Evolutionary conservation across 30 jellyfish, hydroid and myxozoan species (phyloP).

Genomic region (Turritopsis dohrnii): DNA sequence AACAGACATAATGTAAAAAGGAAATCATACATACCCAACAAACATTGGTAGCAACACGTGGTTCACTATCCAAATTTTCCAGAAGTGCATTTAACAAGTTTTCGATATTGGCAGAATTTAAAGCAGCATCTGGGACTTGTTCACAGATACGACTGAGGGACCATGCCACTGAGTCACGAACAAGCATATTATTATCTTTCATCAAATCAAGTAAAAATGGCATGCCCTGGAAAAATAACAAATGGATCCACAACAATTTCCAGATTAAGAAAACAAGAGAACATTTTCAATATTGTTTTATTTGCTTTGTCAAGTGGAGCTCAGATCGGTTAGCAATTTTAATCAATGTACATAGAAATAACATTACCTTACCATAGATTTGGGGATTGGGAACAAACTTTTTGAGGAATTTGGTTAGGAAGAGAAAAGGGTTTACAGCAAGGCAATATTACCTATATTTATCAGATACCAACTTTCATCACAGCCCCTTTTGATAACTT

Average conservation of each 20-base stretch:
- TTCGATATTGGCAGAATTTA: constrained; percentile 56
- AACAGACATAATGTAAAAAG: background rate
- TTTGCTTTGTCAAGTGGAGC: background rate
- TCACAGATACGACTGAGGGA: constrained; percentile 88
- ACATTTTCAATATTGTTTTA: background rate
- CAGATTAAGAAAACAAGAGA: background rate
- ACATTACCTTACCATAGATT: background rate
- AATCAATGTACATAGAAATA: background rate
- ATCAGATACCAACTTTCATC: background rate
- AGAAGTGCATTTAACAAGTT: constrained; percentile 56
- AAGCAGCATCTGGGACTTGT: constrained; percentile 95
- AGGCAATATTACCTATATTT: background rate
- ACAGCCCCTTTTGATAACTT: background rate
- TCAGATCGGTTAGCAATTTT: constrained; percentile 1
- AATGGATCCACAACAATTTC: background rate
- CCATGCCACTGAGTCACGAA: constrained; percentile 97
- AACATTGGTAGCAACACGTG: constrained; percentile 94
- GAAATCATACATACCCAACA: constrained; percentile 81
- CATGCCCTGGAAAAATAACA: constrained; percentile 55
- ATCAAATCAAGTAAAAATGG: constrained; percentile 59
- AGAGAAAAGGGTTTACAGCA: background rate
- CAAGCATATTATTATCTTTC: constrained; percentile 82
- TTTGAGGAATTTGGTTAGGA: too few relatives aligned
- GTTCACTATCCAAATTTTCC: constrained; percentile 87
- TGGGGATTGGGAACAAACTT: too few relatives aligned